Base-by-base conservation (phyloP, 2,888 invertebrate genomes). In the Lasioglossum calceatum region DNA sequence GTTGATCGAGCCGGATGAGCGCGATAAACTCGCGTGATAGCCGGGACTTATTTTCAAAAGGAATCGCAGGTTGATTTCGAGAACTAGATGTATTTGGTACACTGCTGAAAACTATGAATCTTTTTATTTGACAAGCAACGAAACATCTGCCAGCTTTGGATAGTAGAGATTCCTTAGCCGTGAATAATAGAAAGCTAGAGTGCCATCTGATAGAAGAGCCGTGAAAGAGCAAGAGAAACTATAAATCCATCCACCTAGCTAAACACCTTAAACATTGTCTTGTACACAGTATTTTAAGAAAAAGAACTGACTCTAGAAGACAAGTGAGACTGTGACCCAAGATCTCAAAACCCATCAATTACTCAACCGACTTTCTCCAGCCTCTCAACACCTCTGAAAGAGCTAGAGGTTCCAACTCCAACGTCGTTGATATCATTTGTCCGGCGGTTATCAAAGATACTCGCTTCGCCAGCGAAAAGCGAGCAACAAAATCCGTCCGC, bases 401-500 rank as follows among this genome's bases (percentile, higher is more conserved):
- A 54, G 19, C 58, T 4, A 58, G 12, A 12, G 12, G 4, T n/a
- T 10, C 10, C 1, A 58, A 4, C 58, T n/a, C n/a, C 58, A 3
- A 4, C 58, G 58, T n/a, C n/a, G n/a, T 58, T 58, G 58, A 58
- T 58, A 58, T 12, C n/a, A n/a, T 58, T 58, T n/a, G 23, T n/a
- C n/a, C 58, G 58, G 12, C 42, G 42, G 71, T 23, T 42, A 67
- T 16, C 36, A 71, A 71, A 32, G 80, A 72, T 32, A 67, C 47
- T 75, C 79, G 78, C 58, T 42, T 44, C 58, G 39, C 73, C 12
- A 50, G 64, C 16, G n/a, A 64, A 58, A 84, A 72, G 32, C 80
- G 79, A 32, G 67, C 73, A 71, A 70, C 77, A 50, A 81, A 67
- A 67, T 70, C 64, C 44, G 47, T 42, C 19, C 58, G 77, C 74